Conservation (phyloP, 2,888 invertebrate genomes). For the Drosophila anceps region DNA sequence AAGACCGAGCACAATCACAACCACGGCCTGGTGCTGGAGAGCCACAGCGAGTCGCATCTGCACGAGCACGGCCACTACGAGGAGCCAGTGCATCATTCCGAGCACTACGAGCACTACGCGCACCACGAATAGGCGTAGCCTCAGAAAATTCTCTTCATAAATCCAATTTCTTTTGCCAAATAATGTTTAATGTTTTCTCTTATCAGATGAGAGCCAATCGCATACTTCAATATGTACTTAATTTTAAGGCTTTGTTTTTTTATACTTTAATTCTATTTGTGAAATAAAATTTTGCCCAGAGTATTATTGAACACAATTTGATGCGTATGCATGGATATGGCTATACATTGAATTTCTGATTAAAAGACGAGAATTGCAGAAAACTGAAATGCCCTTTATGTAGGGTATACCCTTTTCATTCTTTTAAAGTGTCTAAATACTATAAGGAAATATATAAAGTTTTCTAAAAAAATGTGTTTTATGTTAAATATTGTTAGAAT, state of each 20-base stretch:
- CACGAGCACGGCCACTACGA: constrained; percentile 83
- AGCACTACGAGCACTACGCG: constrained; percentile 83
- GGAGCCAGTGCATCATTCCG: constrained; percentile 80
- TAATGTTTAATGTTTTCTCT: constrained; percentile 40
- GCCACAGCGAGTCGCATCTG: constrained; percentile 85
- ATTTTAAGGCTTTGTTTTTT: constrained; percentile 44
- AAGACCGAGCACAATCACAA: constrained; percentile 88
- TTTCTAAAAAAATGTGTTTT: not conserved
- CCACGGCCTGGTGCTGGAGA: constrained; percentile 87
- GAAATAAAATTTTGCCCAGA: constrained; percentile 51
- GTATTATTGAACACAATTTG: constrained; percentile 44
- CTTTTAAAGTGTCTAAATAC: not conserved
- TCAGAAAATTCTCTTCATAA: constrained; percentile 4
- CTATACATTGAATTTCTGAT: not conserved
- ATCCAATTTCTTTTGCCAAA: constrained; percentile 46
- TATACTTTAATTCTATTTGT: constrained; percentile 19
- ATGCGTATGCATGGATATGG: not conserved
- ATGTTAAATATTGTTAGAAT: too few species aligned
- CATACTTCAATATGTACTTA: constrained; percentile 17
- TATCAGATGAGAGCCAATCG: constrained; percentile 5
- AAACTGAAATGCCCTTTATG: not conserved
- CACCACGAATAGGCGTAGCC: constrained; percentile 65
- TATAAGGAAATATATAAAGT: not conserved
- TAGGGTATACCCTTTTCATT: too few species aligned
- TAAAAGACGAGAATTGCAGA: not conserved